Conservation (phyloP, 2,113 vertebrate genomes). For the Paedocypris sp. region DNA sequence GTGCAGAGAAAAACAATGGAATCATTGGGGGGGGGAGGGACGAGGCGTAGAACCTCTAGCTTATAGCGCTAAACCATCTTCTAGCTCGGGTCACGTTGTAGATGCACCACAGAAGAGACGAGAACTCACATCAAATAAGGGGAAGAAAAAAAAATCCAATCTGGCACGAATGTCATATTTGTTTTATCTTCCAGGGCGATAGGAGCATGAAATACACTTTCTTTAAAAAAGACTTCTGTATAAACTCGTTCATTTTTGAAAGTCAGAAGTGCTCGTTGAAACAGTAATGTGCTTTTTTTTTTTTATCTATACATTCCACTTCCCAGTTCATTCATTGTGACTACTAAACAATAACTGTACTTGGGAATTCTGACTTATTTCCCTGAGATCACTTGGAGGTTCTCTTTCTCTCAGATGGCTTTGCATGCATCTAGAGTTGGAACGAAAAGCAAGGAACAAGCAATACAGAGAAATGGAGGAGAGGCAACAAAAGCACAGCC, state of each 20-base stretch:
- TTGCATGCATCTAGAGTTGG: neutral
- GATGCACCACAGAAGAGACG: too few relatives aligned
- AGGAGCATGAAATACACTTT: too few relatives aligned
- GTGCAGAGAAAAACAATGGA: constrained; percentile 54
- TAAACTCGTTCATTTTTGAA: neutral
- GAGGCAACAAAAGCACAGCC: constrained; percentile 15
- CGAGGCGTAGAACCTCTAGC: neutral
- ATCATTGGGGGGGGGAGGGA: constrained; percentile 9
- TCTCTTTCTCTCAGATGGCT: constrained; percentile 10
- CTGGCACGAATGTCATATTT: too few relatives aligned
- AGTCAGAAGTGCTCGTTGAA: neutral
- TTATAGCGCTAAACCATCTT: too few relatives aligned
- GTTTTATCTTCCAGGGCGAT: too few relatives aligned
- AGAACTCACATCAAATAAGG: too few relatives aligned
- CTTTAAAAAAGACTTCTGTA: too few relatives aligned
- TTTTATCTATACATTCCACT: neutral
- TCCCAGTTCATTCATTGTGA: neutral
- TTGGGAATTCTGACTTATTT: constrained; percentile 14
- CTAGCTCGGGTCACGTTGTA: too few relatives aligned
- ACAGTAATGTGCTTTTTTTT: neutral
- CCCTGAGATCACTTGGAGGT: constrained; percentile 27
- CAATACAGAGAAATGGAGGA: neutral
- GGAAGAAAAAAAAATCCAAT: too few relatives aligned
- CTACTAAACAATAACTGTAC: neutral
- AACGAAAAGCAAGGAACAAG: constrained; percentile 16